phyloP scores from a whole-genome alignment of 2,888 invertebrate species.

The Pollenia angustigena region DNA sequence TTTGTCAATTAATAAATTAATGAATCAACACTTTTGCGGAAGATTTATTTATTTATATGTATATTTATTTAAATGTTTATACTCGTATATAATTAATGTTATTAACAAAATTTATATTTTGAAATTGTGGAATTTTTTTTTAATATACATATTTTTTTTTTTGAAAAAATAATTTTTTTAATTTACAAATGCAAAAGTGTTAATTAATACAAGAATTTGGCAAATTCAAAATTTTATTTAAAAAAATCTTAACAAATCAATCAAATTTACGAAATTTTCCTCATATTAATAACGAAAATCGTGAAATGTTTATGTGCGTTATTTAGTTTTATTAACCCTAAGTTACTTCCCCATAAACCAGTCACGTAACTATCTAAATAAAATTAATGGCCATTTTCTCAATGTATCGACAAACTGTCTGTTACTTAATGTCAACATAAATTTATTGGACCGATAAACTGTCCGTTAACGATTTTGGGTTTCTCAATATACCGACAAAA shows the following conservation, averaged over 20 bases:
- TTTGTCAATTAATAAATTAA: background rate
- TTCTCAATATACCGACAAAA: no score
- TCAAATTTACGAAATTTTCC: background rate
- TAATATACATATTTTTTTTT: background rate
- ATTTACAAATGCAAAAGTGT: slow-evolving; percentile 21
- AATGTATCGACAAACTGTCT: no score
- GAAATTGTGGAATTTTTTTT: slow-evolving; percentile 1
- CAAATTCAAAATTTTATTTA: background rate
- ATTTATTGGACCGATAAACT: no score
- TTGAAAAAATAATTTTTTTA: background rate
- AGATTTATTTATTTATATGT: background rate
- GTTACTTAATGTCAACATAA: no score
- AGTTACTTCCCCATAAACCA: no score
- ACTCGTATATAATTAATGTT: background rate
- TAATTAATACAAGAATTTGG: background rate
- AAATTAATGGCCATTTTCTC: no score
- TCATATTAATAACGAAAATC: background rate
- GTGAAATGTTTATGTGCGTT: background rate
- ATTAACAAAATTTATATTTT: background rate
- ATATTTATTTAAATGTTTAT: background rate
- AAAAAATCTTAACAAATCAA: background rate
- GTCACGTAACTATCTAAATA: no score
- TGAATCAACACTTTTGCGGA: background rate
- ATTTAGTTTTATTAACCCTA: background rate
- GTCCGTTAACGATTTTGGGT: no score